phyloP scores from a whole-genome alignment of 2,888 invertebrate genomes.

The Ophioninae sp. region DNA sequence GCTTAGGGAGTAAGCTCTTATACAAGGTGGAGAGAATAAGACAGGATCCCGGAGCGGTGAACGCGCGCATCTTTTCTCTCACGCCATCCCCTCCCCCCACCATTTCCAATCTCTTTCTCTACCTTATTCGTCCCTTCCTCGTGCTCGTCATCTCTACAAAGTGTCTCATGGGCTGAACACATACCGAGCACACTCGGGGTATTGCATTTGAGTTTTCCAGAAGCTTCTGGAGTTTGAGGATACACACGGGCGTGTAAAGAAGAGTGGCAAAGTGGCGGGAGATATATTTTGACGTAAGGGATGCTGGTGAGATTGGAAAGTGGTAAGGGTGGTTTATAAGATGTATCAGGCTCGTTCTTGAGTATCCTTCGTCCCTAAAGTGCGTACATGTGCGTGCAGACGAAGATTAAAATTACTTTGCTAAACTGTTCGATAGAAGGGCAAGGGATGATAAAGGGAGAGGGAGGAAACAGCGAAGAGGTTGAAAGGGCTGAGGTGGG shows the following conservation, averaged over 20 bases:
- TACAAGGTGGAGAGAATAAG: slow-evolving; percentile 78
- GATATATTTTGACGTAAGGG: slow-evolving; percentile 23
- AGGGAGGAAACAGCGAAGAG: slow-evolving; percentile 38
- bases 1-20: slow-evolving; percentile 79
- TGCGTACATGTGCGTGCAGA: slow-evolving; percentile 65
- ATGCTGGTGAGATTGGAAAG: slow-evolving; percentile 17
- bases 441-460: slow-evolving; percentile 67
- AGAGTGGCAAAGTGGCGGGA: slow-evolving; percentile 19
- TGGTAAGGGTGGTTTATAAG: slow-evolving; percentile 32
- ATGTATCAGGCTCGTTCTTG: slow-evolving; percentile 40
- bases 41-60: slow-evolving; percentile 65
- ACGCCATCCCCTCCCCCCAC: slow-evolving; percentile 13
- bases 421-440: slow-evolving; percentile 72
- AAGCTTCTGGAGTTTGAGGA: slow-evolving; percentile 4
- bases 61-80: slow-evolving; percentile 34
- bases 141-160: neutral
- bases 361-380: slow-evolving; percentile 56
- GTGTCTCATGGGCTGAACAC: slow-evolving; percentile 47
- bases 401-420: slow-evolving; percentile 80
- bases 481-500: slow-evolving; percentile 29
- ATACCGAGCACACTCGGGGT: slow-evolving; percentile 14
- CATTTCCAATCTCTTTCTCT: slow-evolving; percentile 57
- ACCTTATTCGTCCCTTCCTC: slow-evolving; percentile 39
- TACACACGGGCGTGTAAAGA: slow-evolving; percentile 13
- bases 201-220: slow-evolving; percentile 50